Evolutionary conservation across 2,888 invertebrate species (phyloP), one percentile per base, ranked within the genome.

Genomic region (Plagiodera versicolora): DNA sequence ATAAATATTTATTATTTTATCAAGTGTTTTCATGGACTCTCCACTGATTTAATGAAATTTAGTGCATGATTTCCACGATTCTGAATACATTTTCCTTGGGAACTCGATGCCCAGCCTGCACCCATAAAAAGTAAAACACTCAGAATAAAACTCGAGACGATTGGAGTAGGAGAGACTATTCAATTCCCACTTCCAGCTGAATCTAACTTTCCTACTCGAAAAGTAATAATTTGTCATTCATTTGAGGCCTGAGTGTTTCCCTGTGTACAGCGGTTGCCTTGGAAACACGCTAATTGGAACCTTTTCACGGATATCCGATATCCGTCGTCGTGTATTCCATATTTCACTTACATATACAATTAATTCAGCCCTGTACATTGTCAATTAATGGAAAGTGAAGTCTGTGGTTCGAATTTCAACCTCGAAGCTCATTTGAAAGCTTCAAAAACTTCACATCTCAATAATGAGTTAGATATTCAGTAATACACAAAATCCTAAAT

Each of bases 261-360:
- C 35, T 54, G 56, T 48, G 32, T 48, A 35, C 18, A 64, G 59
- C 55, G 61, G 61, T 58, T 65, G 61, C 65, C 65, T 50, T 35
- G 65, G 65, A 60, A 56, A 65, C 65, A 63, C 52, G 56, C 65
- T 65, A 65, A 65, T 65, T 65, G 65, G 65, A 58, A 56, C 60
- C 65, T 65, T 61, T 61, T 61, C 59, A 58, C 65, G 39, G 65
- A 58, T 58, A 65, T 56, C 56, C 61, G 65, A 65, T 65, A 65
- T 65, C 49, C 58, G 58, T 60, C 28, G 56, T 59, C 28, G 58
- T 61, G 63, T 56, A 61, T 59, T 63, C 63, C 58, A 61, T 62
- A 65, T 65, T 65, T 61, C 53, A 51, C 58, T 47, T 35, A 52
- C 39, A 35, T 52, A 14, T 35, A 18, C 10, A 39, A 39, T 52